Conservation (phyloP, 2,888 invertebrate species). For the Ophioninae sp. region DNA sequence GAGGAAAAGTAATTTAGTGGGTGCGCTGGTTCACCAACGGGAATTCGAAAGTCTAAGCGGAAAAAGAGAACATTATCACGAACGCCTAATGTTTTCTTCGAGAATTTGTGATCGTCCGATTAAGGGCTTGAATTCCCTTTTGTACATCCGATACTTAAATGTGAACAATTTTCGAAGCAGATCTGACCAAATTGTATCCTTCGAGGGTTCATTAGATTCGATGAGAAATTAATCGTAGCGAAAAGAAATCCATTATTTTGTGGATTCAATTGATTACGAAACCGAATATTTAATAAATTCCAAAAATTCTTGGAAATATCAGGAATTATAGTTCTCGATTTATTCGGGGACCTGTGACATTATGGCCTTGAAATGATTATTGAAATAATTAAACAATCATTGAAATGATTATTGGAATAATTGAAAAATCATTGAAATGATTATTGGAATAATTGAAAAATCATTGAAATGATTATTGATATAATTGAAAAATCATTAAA, state of each 20-base stretch:
- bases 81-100: background rate
- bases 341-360: too few species aligned
- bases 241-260: background rate
- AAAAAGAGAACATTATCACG: background rate
- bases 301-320: too few species aligned
- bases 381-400: too few species aligned
- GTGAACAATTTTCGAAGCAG: background rate
- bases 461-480: too few species aligned
- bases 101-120: background rate
- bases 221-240: background rate
- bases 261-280: too few species aligned
- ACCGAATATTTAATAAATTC: too few species aligned
- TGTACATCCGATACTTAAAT: background rate
- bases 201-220: background rate
- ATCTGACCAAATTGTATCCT: background rate
- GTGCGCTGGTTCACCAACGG: constrained; percentile 13
- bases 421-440: too few species aligned
- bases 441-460: too few species aligned
- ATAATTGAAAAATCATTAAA: too few species aligned
- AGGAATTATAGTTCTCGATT: too few species aligned
- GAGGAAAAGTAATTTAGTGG: background rate
- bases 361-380: too few species aligned
- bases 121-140: background rate
- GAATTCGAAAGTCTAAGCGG: background rate
- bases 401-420: too few species aligned